These are phyloP conservation scores for Colletes latitarsis DNA, from an alignment of 1,140 invertebrate genomes.

Conservation along the genomic window DNA sequence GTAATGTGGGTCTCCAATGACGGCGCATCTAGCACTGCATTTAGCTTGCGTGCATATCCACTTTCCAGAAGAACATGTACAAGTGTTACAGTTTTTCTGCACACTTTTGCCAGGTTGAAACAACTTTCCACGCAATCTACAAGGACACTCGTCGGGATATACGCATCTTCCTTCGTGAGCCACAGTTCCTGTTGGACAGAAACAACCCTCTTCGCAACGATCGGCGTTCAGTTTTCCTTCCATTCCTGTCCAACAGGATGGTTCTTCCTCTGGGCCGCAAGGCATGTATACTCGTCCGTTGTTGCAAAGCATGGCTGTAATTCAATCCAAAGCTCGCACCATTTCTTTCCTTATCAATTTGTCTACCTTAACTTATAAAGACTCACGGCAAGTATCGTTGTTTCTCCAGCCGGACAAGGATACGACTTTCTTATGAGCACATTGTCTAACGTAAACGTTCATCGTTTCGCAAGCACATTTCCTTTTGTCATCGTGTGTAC, in stretches of 20 bases:
- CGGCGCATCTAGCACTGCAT: constrained; percentile 89
- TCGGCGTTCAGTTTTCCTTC: constrained; percentile 67
- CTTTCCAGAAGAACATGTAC: constrained; percentile 86
- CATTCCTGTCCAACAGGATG: constrained; percentile 80
- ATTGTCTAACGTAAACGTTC: constrained; percentile 89
- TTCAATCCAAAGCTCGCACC: constrained; percentile 2
- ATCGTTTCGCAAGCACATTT: constrained; percentile 89
- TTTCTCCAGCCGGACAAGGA: constrained; percentile 87
- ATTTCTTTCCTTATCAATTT: not conserved
- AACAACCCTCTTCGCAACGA: constrained; percentile 92
- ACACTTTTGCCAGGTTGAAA: constrained; percentile 88
- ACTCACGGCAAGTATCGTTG: constrained; percentile 89
- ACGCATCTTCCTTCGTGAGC: constrained; percentile 89
- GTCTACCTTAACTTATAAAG: not conserved
- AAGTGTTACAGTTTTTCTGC: constrained; percentile 92
- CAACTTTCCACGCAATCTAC: constrained; percentile 87
- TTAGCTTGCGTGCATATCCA: constrained; percentile 90
- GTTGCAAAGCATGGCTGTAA: constrained; percentile 86
- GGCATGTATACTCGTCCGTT: constrained; percentile 86
- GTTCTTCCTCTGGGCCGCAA: constrained; percentile 84
- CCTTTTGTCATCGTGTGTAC: constrained; percentile 81
- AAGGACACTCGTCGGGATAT: constrained; percentile 87
- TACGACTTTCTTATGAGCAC: constrained; percentile 84
- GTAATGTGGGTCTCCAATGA: constrained; percentile 94
- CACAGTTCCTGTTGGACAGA: constrained; percentile 89